These are phyloP conservation scores for Diorhabda carinulata DNA, from an alignment of 1,140 invertebrate genomes.

Conservation along the genomic window DNA sequence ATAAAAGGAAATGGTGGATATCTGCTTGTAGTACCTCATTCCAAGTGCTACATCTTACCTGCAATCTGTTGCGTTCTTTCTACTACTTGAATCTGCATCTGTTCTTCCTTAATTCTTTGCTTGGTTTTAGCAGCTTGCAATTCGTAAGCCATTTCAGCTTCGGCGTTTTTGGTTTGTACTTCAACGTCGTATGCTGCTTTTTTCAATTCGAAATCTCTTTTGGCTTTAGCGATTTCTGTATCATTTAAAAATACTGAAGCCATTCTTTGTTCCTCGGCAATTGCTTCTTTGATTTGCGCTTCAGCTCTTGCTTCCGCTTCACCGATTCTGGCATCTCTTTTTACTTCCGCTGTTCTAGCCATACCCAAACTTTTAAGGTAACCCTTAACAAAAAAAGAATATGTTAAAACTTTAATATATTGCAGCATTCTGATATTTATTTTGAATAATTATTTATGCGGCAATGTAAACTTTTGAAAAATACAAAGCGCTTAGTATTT, in stretches of 20 bases:
- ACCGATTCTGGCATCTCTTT: constrained; percentile 92
- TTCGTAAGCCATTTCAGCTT: constrained; percentile 92
- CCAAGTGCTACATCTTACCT: background rate
- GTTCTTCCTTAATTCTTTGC: constrained; percentile 92
- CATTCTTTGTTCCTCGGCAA: constrained; percentile 95
- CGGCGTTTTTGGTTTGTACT: constrained; percentile 91
- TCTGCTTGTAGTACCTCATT: no score
- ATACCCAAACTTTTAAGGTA: constrained; percentile 93
- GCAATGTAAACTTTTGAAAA: no score
- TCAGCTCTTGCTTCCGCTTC: constrained; percentile 90
- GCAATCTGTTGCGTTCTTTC: constrained; percentile 89
- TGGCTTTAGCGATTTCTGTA: constrained; percentile 93
- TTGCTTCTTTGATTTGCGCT: constrained; percentile 87
- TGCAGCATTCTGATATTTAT: background rate
- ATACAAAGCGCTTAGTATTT: no score
- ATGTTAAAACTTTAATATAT: background rate
- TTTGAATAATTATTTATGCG: no score
- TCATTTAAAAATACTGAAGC: constrained; percentile 87
- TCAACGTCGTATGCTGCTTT: constrained; percentile 96
- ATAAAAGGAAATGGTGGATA: no score
- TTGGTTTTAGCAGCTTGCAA: constrained; percentile 94
- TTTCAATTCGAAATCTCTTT: constrained; percentile 94
- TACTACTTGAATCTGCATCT: constrained; percentile 91
- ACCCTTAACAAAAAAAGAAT: constrained; percentile 56
- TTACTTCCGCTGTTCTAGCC: constrained; percentile 95